Evolutionary conservation across 2,888 invertebrate genomes (phyloP).

Genomic region (Chrysolina haemoptera): DNA sequence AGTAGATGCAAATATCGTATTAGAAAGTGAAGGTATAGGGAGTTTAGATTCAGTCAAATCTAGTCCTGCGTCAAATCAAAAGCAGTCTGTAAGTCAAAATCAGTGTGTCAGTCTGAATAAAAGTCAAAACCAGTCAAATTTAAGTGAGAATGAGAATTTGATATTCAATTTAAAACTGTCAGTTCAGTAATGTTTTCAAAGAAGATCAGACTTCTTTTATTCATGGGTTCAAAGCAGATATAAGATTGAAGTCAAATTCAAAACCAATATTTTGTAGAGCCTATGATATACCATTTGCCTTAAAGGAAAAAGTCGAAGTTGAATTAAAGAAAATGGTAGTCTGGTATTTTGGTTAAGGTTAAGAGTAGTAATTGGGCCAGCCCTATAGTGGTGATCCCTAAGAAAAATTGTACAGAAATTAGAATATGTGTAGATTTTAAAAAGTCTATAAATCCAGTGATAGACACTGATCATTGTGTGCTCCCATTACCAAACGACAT

Average conservation of each 20-base stretch:
- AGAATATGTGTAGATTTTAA: slow-evolving; percentile 55
- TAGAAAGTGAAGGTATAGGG: background rate
- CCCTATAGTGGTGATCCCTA: slow-evolving; percentile 60
- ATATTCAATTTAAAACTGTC: background rate
- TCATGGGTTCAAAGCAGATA: slow-evolving; percentile 20
- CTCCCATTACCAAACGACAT: slow-evolving; percentile 50
- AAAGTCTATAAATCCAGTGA: slow-evolving; percentile 54
- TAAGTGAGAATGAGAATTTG: background rate
- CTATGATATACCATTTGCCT: slow-evolving; percentile 50
- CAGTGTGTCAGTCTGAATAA: background rate
- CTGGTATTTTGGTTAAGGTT: slow-evolving; percentile 51
- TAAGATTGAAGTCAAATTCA: slow-evolving; percentile 1
- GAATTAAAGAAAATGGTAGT: slow-evolving; percentile 45
- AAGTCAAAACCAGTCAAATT: background rate
- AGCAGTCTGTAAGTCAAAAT: background rate
- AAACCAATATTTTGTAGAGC: slow-evolving; percentile 36
- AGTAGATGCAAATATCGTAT: slow-evolving; percentile 7
- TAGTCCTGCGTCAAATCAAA: background rate
- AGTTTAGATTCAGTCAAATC: slow-evolving; percentile 1
- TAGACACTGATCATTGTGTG: slow-evolving; percentile 57
- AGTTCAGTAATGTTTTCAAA: slow-evolving; percentile 6
- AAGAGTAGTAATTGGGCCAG: slow-evolving; percentile 55
- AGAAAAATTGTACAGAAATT: slow-evolving; percentile 50
- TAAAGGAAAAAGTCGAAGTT: slow-evolving; percentile 49
- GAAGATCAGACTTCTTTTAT: slow-evolving; percentile 19